Base-by-base conservation (phyloP, 2,797 vertebrate species). In the Natrix natrix region DNA sequence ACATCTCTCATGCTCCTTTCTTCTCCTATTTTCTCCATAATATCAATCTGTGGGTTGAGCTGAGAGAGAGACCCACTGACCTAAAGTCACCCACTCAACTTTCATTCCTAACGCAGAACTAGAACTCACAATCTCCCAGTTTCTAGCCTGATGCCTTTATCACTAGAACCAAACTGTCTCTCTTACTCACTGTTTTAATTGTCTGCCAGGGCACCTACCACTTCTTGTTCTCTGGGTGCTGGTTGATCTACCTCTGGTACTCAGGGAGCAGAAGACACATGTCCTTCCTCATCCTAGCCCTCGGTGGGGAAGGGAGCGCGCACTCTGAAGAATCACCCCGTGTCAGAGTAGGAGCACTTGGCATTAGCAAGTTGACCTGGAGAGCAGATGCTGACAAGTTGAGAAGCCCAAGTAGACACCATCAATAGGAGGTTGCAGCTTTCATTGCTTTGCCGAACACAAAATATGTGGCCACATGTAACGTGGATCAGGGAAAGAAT, bases 401-500 rank as follows among this genome's bases (percentile, higher is more conserved):
- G 88, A 59, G 22, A 54, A 14, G 32, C 17, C 56, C 14, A 87
- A 78, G 7, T 14, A 37, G 13, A 2, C 87, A 94, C 55, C 89
- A 28, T 52, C 0, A 1, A 54, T 90, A 57, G 60, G 17, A 4
- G 11, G 48, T 56, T 90, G 86, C 8, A 66, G 28, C 52, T 93
- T 26, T 91, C 86, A 91, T 88, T 59, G 55, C 91, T 87, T 91
- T 89, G 13, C 63, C 83, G 17, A 86, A 90, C 91, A 86, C 90
- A 74, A 88, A 86, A 66, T 52, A 89, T 86, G 59, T 54, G 24
- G 87, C 20, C 43, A 74, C 0, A 0, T 0, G 0, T 66, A 59
- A 59, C 93, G 94, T 57, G 87, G 43, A 86, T 59, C 74, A 87
- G 90, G 74, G 74, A 48, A 83, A 92, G 97, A 97, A 94, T 86